Evolutionary conservation across 2,113 vertebrate species (phyloP).

Genomic region (Lycaon pictus): DNA sequence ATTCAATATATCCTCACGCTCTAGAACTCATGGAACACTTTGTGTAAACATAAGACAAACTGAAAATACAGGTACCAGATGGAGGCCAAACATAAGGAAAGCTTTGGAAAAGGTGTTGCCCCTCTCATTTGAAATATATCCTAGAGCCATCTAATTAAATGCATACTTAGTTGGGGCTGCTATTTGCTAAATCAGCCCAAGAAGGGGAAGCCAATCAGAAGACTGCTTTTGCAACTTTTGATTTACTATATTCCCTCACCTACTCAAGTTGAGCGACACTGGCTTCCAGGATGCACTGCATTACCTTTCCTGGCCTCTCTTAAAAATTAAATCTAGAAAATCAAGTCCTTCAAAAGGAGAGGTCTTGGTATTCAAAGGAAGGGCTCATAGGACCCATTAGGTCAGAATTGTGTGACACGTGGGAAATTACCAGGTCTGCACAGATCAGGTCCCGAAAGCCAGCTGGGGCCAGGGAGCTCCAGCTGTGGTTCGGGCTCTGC

Average conservation of each 20-base stretch:
- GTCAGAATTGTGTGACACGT: background rate
- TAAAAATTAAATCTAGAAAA: slow-evolving; percentile 34
- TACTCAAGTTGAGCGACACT: background rate
- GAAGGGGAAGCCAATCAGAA: background rate
- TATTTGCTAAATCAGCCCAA: rapidly evolving
- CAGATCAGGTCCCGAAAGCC: background rate
- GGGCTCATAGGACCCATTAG: background rate
- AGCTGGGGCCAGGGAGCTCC: background rate
- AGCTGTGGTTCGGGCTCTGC: background rate
- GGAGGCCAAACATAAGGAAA: background rate
- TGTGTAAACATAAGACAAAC: background rate
- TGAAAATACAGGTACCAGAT: rapidly evolving
- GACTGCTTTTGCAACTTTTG: background rate
- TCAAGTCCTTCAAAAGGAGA: slow-evolving; percentile 56
- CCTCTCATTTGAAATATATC: background rate
- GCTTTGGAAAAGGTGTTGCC: too few relatives aligned
- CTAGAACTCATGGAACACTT: background rate
- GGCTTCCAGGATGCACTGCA: background rate
- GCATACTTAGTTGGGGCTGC: background rate
- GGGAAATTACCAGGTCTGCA: background rate
- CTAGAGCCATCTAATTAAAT: background rate
- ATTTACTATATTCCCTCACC: background rate
- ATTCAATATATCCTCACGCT: background rate
- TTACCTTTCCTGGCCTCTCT: background rate
- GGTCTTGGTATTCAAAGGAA: background rate